phyloP scores from a whole-genome alignment of 1,140 invertebrate genomes.

The Amyelois transitella region DNA sequence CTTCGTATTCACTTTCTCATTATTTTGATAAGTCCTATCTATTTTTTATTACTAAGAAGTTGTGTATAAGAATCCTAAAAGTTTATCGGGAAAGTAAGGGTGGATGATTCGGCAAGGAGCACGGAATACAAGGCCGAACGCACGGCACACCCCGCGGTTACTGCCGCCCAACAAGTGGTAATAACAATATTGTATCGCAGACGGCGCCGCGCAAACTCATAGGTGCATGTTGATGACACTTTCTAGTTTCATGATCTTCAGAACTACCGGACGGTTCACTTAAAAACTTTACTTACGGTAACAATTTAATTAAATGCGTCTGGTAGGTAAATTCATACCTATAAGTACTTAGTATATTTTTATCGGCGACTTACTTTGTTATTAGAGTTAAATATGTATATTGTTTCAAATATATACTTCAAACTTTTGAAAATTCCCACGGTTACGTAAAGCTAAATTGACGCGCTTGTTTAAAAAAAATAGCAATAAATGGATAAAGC shows the following conservation, averaged over 20 bases:
- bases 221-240: conserved; percentile 25
- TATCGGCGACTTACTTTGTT: too few relatives aligned
- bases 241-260: not conserved
- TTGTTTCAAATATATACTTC: too few relatives aligned
- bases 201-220: conserved; percentile 66
- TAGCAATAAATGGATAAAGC: too few relatives aligned
- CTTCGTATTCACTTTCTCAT: not conserved
- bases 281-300: too few relatives aligned
- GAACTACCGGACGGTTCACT: not conserved
- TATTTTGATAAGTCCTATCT: not conserved
- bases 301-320: too few relatives aligned
- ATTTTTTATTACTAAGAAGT: not conserved
- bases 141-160: conserved; percentile 55
- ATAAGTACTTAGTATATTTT: too few relatives aligned
- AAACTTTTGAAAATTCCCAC: too few relatives aligned
- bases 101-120: conserved; percentile 10
- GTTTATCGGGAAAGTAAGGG: conserved; percentile 42
- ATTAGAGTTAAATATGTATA: too few relatives aligned
- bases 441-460: too few relatives aligned
- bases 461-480: too few relatives aligned
- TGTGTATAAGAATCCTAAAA: conserved; percentile 18
- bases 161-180: conserved; percentile 74
- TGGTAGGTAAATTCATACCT: too few relatives aligned
- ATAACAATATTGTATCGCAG: conserved; percentile 60
- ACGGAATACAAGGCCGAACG: conserved; percentile 37